A percentile compares a stretch with the other conserved stretches of the same genome.
These are phyloP conservation scores for Phyto melanocephala DNA, from an alignment of 2,888 invertebrate species.

Conservation along the genomic window DNA sequence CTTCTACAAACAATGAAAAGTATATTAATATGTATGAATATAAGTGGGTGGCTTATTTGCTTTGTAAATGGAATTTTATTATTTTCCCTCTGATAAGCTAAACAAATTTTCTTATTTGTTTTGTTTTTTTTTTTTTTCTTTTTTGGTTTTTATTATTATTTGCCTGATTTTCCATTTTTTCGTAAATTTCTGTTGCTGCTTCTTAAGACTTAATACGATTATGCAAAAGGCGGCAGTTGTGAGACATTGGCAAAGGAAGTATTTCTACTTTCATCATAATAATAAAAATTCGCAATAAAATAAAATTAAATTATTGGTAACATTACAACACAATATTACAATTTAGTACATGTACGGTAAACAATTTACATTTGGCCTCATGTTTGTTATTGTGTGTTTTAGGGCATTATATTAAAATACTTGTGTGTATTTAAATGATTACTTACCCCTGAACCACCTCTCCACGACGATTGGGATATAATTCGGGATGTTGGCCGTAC, in stretches of 20 bases:
- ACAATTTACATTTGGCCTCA: constrained; percentile 29
- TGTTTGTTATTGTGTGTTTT: constrained; percentile 14
- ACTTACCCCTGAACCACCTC: constrained; percentile 91
- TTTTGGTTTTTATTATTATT: constrained; percentile 25
- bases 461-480: constrained; percentile 93
- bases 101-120: constrained; percentile 25
- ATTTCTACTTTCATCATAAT: constrained; percentile 43
- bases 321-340: constrained; percentile 70
- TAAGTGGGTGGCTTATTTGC: constrained; percentile 14
- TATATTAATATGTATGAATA: neutral
- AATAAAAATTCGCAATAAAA: constrained; percentile 50
- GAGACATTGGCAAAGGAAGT: neutral
- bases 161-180: neutral
- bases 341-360: constrained; percentile 62
- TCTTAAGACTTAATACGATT: constrained; percentile 50
- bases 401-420: neutral
- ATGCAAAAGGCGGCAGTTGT: constrained; percentile 8
- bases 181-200: constrained; percentile 20
- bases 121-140: constrained; percentile 20
- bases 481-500: constrained; percentile 95
- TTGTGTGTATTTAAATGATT: constrained; percentile 29
- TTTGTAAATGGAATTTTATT: constrained; percentile 41
- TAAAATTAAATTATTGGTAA: constrained; percentile 68
- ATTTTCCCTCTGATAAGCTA: constrained; percentile 8
- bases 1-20: neutral